Base-by-base conservation (phyloP, 2,888 invertebrate genomes). In the Erynnis tages region DNA sequence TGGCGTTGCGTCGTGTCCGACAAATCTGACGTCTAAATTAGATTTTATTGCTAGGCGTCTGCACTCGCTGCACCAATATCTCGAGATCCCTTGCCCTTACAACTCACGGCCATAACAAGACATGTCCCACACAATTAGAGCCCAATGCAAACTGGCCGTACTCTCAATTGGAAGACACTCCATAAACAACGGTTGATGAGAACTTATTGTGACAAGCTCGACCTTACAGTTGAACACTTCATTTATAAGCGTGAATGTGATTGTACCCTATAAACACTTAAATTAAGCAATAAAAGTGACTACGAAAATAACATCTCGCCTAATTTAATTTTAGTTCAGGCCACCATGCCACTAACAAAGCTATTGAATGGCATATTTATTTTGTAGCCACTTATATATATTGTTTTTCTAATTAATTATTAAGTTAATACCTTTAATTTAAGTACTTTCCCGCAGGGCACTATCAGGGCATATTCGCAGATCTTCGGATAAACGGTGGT, bases 21-120 rank as follows among this genome's bases (percentile, higher is more conserved):
- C 84, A 86, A 87, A 87, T 87, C 88, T 82, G 82, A 87, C 79
- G 86, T 86, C 86, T 88, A 89, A 88, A 89, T 89, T 89, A 87
- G 88, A 89, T 88, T 88, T 89, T 88, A 88, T 87, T 87, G 79
- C 86, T 68, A 75, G 76, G 75, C 85, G 87, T 83, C 85, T 82
- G 82, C 35, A 73, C 72, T 73, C 68, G 65, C 62, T 60, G 48
- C 59, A 65, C 84, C 81, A 81, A 56, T 57, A 56, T 69, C 73
- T 54, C 49, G 50, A 55, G 77, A 74, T 59, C 73, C 49, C 66
- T 61, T 59, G 50, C 35, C 43, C 47, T 52, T 55, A 29, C 25
- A 14, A n/a, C 1, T 41, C 5, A 21, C 3, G 14, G 11, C 37
- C 10, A 30, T 37, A 49, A 34, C 14, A 10, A 16, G 19, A 34